These are phyloP conservation scores for Paramormyrops hopkinsi DNA, from an alignment of 2,797 vertebrate species.

Conservation along the genomic window DNA sequence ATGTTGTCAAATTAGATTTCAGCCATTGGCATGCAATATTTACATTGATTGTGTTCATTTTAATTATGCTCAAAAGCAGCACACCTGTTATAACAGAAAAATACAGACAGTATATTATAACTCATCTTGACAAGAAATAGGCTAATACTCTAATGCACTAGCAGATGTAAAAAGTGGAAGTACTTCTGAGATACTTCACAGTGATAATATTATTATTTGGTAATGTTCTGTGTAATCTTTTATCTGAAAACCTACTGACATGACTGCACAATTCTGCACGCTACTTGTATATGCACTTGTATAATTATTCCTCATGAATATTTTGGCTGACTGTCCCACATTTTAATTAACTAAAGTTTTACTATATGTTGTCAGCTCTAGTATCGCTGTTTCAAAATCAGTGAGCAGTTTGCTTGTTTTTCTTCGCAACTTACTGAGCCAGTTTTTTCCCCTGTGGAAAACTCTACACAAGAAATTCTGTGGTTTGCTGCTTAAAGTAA, in stretches of 20 bases:
- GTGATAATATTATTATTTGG: neutral
- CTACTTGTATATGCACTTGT: neutral
- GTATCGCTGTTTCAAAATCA: neutral
- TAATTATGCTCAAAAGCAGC: neutral
- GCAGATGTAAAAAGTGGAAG: neutral
- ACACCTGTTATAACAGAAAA: neutral
- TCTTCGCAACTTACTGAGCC: neutral
- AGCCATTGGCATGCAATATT: neutral
- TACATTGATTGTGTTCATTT: neutral
- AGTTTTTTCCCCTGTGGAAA: neutral
- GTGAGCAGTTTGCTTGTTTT: conserved; percentile 1
- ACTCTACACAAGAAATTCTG: neutral
- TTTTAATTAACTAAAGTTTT: neutral
- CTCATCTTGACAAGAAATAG: neutral
- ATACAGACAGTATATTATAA: neutral
- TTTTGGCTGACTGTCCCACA: neutral
- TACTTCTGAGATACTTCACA: neutral
- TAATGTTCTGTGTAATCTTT: neutral
- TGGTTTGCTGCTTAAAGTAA: conserved; percentile 6
- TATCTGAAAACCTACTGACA: neutral
- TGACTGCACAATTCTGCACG: neutral
- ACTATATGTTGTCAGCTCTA: neutral
- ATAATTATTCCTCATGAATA: neutral
- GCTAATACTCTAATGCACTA: neutral
- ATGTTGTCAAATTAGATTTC: neutral